These are phyloP conservation scores for Xestia sexstrigata DNA, from an alignment of 2,888 invertebrate species.

Conservation along the genomic window DNA sequence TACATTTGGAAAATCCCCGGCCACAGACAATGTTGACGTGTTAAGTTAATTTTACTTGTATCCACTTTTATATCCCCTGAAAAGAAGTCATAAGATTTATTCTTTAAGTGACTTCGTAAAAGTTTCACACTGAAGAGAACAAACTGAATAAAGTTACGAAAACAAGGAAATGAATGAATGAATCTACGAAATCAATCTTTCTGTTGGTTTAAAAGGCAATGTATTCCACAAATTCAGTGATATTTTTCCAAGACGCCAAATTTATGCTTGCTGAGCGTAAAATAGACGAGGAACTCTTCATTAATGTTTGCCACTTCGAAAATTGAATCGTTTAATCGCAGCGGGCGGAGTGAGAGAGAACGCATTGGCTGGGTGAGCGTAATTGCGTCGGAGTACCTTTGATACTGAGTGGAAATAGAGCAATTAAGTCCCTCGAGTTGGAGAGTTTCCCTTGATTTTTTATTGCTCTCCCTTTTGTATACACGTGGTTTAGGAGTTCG, in stretches of 20 bases:
- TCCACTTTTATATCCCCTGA: constrained; percentile 20
- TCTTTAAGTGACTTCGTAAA: constrained; percentile 13
- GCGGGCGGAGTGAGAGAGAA: constrained; percentile 74
- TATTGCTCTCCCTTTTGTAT: constrained; percentile 71
- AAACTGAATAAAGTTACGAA: constrained; percentile 28
- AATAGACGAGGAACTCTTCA: constrained; percentile 78
- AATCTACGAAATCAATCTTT: constrained; percentile 42
- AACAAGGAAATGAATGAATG: constrained; percentile 24
- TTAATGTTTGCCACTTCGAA: constrained; percentile 83
- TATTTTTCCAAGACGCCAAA: constrained; percentile 68
- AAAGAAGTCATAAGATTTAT: constrained; percentile 26
- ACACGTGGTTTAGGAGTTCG: constrained; percentile 66
- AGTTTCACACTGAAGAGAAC: neutral
- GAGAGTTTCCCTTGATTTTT: constrained; percentile 76
- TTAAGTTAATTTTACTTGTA: constrained; percentile 39
- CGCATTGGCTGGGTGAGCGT: constrained; percentile 78
- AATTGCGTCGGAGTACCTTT: constrained; percentile 82
- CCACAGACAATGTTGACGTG: constrained; percentile 34
- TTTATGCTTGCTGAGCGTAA: constrained; percentile 72
- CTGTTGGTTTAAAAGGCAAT: constrained; percentile 47
- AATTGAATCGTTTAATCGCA: constrained; percentile 85
- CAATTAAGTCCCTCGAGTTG: constrained; percentile 77
- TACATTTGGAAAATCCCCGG: constrained; percentile 41
- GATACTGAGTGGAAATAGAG: constrained; percentile 78
- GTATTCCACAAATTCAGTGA: constrained; percentile 61